A percentile compares a stretch with the other conserved stretches of the same genome.
These are phyloP conservation scores for Drosophila subobscura DNA, from an alignment of 1,140 invertebrate species.

Conservation along the genomic window DNA sequence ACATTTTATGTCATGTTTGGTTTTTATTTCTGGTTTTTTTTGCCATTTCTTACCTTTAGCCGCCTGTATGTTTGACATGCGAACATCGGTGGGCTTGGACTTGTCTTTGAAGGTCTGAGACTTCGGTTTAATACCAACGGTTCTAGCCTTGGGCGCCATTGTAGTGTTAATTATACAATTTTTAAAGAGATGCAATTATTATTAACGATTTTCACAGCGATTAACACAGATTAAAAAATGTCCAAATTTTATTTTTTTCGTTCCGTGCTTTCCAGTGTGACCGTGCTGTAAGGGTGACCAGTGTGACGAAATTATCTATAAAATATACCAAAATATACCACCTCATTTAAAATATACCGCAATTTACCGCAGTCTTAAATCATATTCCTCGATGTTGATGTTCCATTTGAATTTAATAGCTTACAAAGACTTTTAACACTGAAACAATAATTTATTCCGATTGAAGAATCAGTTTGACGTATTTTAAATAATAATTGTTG, in stretches of 20 bases:
- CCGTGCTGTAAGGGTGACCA: background rate
- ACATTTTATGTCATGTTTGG: conserved; percentile 7
- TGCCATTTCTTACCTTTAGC: conserved; percentile 93
- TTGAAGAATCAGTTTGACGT: too few relatives aligned
- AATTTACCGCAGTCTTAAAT: too few relatives aligned
- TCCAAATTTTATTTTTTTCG: conserved; percentile 36
- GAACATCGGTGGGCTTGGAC: conserved; percentile 97
- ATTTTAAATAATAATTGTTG: too few relatives aligned
- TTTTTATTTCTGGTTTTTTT: conserved; percentile 15
- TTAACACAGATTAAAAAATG: conserved; percentile 72
- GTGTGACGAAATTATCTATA: too few relatives aligned
- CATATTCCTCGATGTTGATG: background rate
- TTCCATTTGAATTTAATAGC: background rate
- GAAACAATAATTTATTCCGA: too few relatives aligned
- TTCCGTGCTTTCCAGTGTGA: conserved; percentile 39
- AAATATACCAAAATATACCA: background rate
- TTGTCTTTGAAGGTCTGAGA: conserved; percentile 91
- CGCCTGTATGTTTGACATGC: conserved; percentile 97
- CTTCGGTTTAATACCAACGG: conserved; percentile 72
- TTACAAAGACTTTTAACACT: too few relatives aligned
- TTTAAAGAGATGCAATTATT: conserved; percentile 45
- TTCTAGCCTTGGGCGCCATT: conserved; percentile 78
- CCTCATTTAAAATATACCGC: too few relatives aligned
- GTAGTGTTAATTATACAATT: conserved; percentile 41
- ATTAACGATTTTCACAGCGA: conserved; percentile 55